Evolutionary conservation across 2,888 invertebrate species (phyloP).

Genomic region (Cecidostiba fungosa): DNA sequence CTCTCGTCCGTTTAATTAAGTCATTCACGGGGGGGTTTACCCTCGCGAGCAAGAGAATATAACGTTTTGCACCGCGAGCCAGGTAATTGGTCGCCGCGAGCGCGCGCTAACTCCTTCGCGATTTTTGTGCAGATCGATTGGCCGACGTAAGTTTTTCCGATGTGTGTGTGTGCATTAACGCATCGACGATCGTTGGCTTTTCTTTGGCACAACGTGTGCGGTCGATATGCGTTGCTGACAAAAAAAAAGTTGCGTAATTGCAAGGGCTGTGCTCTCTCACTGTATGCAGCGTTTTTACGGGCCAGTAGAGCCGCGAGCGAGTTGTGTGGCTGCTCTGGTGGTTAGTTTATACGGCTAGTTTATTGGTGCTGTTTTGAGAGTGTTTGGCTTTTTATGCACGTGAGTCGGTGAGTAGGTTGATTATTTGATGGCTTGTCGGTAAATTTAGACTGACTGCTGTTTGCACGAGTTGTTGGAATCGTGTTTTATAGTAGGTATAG

Average conservation of each 20-base stretch:
- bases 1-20: slow-evolving; percentile 52
- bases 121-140: neutral
- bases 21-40: slow-evolving; percentile 46
- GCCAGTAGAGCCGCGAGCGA: too few species aligned
- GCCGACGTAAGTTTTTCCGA: neutral
- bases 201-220: slow-evolving; percentile 24
- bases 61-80: neutral
- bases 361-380: neutral
- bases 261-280: neutral
- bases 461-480: neutral
- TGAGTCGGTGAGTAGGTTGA: neutral
- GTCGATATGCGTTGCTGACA: neutral
- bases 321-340: neutral
- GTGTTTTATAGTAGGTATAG: too few species aligned
- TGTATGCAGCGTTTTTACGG: neutral
- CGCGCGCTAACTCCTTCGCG: neutral
- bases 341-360: neutral
- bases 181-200: neutral
- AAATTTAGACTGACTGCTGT: neutral
- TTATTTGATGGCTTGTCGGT: neutral
- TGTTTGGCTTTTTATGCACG: neutral
- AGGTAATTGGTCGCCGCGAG: slow-evolving; percentile 21
- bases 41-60: neutral
- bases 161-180: neutral
- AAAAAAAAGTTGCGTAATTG: slow-evolving; percentile 34